phyloP scores from a whole-genome alignment of 2,113 vertebrate genomes.

The Passer montanus region DNA sequence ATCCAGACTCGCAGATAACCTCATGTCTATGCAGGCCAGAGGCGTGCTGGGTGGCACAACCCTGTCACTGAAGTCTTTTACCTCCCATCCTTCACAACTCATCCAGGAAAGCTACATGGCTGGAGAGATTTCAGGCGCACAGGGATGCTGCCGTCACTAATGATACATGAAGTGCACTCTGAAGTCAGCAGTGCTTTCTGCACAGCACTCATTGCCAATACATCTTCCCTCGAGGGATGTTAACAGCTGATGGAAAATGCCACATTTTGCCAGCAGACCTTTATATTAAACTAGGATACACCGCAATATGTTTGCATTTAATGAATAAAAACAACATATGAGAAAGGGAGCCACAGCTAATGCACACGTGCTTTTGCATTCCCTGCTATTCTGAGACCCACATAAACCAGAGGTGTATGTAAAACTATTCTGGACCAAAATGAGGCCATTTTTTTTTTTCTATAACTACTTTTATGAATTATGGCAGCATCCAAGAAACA shows the following conservation, averaged over 20 bases:
- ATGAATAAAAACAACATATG: conserved; percentile 44
- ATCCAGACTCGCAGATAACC: neutral
- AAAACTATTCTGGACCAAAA: neutral
- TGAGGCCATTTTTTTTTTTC: neutral
- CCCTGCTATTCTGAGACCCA: neutral
- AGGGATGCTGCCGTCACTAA: neutral
- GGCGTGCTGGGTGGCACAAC: neutral
- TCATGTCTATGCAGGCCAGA: neutral
- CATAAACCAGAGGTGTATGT: neutral
- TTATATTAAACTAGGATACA: conserved; percentile 13
- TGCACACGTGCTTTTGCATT: neutral
- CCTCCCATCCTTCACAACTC: neutral
- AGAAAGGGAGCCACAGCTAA: neutral
- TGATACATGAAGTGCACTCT: neutral
- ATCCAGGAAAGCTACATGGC: neutral
- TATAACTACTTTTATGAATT: neutral
- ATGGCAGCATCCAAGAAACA: neutral
- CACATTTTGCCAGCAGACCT: conserved; percentile 28
- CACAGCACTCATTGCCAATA: neutral
- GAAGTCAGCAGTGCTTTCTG: neutral
- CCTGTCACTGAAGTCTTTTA: neutral
- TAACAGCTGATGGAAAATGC: conserved; percentile 19
- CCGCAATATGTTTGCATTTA: neutral
- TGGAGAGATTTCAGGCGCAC: neutral
- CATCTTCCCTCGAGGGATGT: neutral